These are phyloP conservation scores for Euplexia lucipara DNA, from an alignment of 2,888 invertebrate species.

Conservation along the genomic window DNA sequence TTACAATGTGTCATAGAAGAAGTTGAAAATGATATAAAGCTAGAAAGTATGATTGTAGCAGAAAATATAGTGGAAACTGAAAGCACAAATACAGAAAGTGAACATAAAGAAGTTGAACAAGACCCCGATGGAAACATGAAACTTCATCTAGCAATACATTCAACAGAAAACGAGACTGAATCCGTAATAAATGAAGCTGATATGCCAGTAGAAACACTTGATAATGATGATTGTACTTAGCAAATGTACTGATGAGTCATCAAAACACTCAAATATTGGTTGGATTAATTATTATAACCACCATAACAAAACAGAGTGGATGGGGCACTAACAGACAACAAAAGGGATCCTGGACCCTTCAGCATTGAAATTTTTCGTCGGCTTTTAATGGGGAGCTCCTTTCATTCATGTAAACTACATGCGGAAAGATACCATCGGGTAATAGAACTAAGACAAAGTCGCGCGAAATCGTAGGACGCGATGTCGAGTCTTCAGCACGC, in stretches of 20 bases:
- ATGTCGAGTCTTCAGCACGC: no score
- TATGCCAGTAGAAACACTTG: slow-evolving; percentile 23
- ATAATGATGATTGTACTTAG: slow-evolving; percentile 38
- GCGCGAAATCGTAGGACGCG: no score
- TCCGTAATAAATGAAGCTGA: slow-evolving; percentile 1
- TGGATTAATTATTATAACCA: neutral
- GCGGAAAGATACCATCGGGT: no score
- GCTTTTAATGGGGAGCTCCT: no score
- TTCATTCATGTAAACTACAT: no score
- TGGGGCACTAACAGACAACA: no score
- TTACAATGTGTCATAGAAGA: neutral
- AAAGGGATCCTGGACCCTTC: no score
- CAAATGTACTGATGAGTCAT: neutral
- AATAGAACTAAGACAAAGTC: no score
- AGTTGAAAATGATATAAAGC: neutral
- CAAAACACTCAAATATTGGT: neutral
- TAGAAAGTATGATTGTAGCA: neutral
- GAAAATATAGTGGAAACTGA: neutral
- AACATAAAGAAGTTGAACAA: slow-evolving; percentile 1
- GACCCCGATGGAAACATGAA: slow-evolving; percentile 63
- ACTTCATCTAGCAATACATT: slow-evolving; percentile 76
- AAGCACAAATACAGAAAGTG: neutral
- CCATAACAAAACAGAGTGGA: no score
- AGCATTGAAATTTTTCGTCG: no score
- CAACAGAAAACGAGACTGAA: slow-evolving; percentile 49